Percentiles rank a stretch among this genome's conserved stretches.
Evolutionary conservation across 2,888 invertebrate genomes (phyloP).

Genomic region (Protonemura montana): DNA sequence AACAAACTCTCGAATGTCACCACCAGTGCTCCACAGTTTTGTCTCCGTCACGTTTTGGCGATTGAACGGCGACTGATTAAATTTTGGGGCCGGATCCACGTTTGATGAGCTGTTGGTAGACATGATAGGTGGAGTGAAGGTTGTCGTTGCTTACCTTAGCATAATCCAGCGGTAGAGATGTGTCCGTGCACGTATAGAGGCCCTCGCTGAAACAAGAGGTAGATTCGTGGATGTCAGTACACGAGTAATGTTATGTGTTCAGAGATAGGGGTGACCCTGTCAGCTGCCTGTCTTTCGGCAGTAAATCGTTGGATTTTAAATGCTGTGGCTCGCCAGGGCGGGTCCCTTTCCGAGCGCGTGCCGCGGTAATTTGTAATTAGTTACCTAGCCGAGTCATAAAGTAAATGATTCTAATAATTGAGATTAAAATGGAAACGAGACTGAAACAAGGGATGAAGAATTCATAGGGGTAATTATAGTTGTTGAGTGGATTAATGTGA

Average conservation of each 20-base stretch:
- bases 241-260: not conserved
- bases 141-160: conserved; percentile 63
- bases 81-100: conserved; percentile 14
- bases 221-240: not conserved
- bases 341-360: not conserved
- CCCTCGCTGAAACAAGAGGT: conserved; percentile 67
- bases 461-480: not conserved
- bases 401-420: not conserved
- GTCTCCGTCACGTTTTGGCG: conserved; percentile 30
- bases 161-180: conserved; percentile 68
- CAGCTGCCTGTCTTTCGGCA: not conserved
- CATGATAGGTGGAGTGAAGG: conserved; percentile 24
- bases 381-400: not conserved
- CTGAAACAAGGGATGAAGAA: not conserved
- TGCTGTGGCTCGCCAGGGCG: not conserved
- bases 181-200: conserved; percentile 70
- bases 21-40: not conserved
- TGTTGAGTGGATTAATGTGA: not conserved
- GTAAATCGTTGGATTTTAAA: not conserved
- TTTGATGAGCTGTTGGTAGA: conserved; percentile 34
- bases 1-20: conserved; percentile 1
- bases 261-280: not conserved
- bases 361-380: not conserved
- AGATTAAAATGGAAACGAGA: not conserved
- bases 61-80: conserved; percentile 7